Base-by-base conservation (phyloP, 2,888 invertebrate genomes). In the Caenorhabditis panamensis region DNA sequence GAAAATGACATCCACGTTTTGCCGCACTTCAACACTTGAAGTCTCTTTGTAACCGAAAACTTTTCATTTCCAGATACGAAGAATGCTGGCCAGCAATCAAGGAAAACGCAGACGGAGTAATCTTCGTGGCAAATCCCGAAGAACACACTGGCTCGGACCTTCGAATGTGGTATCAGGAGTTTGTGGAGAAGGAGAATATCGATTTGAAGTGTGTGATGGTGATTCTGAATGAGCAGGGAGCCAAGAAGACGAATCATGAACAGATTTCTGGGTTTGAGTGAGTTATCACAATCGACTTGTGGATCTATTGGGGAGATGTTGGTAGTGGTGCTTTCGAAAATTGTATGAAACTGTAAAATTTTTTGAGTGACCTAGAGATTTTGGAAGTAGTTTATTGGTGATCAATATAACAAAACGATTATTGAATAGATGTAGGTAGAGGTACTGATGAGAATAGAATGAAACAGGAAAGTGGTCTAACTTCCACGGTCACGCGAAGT, bases 71-170 rank as follows among this genome's bases (percentile, higher is more conserved):
- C 37, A 84, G 82, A 62, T 84, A 83, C 59, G 73, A 69, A 44
- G 84, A 84, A 66, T 95, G 95, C 88, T 95, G 95, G 95, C 94
- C 95, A 36, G 94, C 94, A 0, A 93, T 95, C 79, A 93, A 94
- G 54, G 92, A 93, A 82, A 94, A 94, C 82, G 93, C 94, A 0
- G 93, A 94, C 82, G 95, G 95, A 8, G 93, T 94, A 8, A 93
- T 95, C 79, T 93, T 95, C 80, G 94, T 95, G 0, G 94, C 94
- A 90, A 93, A 93, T 86, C 93, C 93, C 13, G 93, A 93, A 56
- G 79, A 73, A 36, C 80, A 86, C 76, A 66, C 68, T 11, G 88
- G 88, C 18, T 80, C 73, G 8, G 88, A 90, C 59, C 78, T 90
- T 20, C 75, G 88, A 16, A 47, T 80, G 31, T 90, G 90, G 90